Conservation (phyloP, 2,888 invertebrate genomes). For the Pinctada fucata region DNA sequence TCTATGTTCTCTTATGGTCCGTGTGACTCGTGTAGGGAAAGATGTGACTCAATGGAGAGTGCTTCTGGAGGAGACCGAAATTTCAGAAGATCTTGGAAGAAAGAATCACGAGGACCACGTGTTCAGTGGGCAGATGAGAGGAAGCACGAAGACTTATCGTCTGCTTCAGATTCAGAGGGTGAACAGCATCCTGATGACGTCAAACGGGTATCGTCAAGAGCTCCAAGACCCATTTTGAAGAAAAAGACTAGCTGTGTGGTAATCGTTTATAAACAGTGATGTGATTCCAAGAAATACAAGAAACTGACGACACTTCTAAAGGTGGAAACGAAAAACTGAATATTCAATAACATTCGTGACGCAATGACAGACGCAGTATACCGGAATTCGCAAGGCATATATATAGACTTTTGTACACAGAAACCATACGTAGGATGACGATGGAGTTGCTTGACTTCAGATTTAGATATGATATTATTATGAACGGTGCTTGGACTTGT, state of each 20-base stretch:
- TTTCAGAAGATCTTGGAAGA: background rate
- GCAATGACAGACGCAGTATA: too few species aligned
- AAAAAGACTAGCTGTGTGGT: constrained; percentile 25
- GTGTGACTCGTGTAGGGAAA: background rate
- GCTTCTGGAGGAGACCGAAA: background rate
- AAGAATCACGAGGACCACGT: background rate
- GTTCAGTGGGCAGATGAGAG: background rate
- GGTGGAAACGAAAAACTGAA: too few species aligned
- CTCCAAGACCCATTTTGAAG: constrained; percentile 20
- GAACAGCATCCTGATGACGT: background rate
- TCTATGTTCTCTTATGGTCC: background rate
- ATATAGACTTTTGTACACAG: too few species aligned
- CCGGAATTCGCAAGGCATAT: too few species aligned
- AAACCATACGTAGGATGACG: too few species aligned
- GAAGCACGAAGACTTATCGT: background rate
- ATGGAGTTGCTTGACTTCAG: too few species aligned
- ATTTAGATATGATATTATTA: too few species aligned
- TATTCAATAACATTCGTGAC: too few species aligned
- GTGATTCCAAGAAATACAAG: background rate
- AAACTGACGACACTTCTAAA: too few species aligned
- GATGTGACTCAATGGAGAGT: background rate
- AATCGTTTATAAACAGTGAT: constrained; percentile 21
- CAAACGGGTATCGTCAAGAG: background rate
- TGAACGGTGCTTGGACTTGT: too few species aligned
- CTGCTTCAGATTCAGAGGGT: background rate